These are phyloP conservation scores for Sphecodes monilicornis DNA, from an alignment of 2,888 invertebrate genomes.

Conservation along the genomic window DNA sequence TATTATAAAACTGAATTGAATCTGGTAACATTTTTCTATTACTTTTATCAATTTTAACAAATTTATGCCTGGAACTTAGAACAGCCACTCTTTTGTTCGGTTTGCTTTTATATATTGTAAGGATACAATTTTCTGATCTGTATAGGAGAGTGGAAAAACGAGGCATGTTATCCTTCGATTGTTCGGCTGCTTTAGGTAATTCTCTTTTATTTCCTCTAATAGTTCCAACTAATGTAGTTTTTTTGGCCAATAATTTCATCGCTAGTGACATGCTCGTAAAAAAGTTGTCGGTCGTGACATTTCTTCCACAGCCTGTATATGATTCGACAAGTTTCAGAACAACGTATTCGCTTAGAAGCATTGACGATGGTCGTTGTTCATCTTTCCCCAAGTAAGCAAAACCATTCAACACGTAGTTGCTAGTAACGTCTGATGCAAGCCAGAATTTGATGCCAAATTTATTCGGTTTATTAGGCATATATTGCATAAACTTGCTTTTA, in stretches of 20 bases:
- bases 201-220: constrained; percentile 1
- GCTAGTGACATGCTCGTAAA: constrained; percentile 22
- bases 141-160: constrained; percentile 7
- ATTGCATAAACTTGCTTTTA: too few species aligned
- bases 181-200: constrained; percentile 35
- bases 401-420: constrained; percentile 11
- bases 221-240: too few species aligned
- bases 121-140: not conserved
- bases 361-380: constrained; percentile 3
- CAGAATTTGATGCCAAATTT: constrained; percentile 70
- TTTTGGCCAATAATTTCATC: too few species aligned
- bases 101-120: constrained; percentile 31
- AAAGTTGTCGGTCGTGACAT: constrained; percentile 41
- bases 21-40: too few species aligned
- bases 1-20: too few species aligned
- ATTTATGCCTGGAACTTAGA: too few species aligned
- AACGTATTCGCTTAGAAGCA: constrained; percentile 6
- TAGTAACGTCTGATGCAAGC: constrained; percentile 53
- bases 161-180: constrained; percentile 27
- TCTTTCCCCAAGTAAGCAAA: constrained; percentile 45
- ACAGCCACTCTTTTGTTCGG: too few species aligned
- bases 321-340: constrained; percentile 26
- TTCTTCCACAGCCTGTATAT: constrained; percentile 34
- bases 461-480: too few species aligned
- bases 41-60: too few species aligned